Base-by-base conservation (phyloP, 2,113 vertebrate species). In the Corythoichthys intestinalis region DNA sequence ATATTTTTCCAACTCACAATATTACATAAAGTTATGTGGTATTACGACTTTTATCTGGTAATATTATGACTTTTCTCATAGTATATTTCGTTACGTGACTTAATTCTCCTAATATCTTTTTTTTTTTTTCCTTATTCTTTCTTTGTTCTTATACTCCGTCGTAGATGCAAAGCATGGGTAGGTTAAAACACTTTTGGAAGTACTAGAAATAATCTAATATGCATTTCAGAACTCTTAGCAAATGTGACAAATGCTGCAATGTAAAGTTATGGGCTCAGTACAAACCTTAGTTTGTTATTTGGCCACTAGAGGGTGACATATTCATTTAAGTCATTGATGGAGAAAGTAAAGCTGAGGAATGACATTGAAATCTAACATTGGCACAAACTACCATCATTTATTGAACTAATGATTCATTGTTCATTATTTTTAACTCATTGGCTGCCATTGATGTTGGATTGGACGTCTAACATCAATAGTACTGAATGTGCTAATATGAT, bases 191-290 rank as follows among this genome's bases (percentile, higher is more conserved):
- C 17, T 39, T 39, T 62, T 62, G 39, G 6, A 53, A 37, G 13
- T 62, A 67, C 56, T 64, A 35, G 44, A 41, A 57, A 48, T 62
- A 63, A 67, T 47, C 65, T 35, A 38, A n/a, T 15, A 61, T 73
- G 28, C 15, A 47, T 56, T 74, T 74, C 34, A 44, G 52, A 72
- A 75, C 49, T 17, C 38, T 73, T 35, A 48, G 60, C 54, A 64
- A 65, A n/a, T 38, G 68, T 48, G 79, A 78, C 64, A 70, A 73
- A 74, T 74, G 79, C 76, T 83, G 72, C 67, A 61, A 50, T 70
- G 70, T 46, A 7, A 56, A 53, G 44, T 61, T 65, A 62, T 77
- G 62, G 39, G 39, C 62, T 68, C 15, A 7, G 47, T 54, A 14
- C 57, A 59, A 59, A 7, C 48, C 57, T 34, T 11, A 71, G 14